Percentiles rank a stretch among this genome's conserved stretches.
Evolutionary conservation across 2,113 vertebrate species (phyloP).

Genomic region (Plestiodon gilberti): DNA sequence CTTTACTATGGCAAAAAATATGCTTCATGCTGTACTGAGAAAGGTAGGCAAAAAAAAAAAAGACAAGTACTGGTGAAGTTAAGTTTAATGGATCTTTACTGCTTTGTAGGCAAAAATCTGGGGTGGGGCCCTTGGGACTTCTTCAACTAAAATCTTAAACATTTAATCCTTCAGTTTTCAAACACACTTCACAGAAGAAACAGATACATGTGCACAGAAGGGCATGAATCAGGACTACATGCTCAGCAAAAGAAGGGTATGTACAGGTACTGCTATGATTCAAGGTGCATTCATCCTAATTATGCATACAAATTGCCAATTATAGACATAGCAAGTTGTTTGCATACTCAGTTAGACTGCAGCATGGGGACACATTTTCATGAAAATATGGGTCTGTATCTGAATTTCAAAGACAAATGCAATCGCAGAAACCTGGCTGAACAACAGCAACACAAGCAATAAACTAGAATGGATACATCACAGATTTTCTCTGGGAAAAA

Average conservation of each 20-base stretch:
- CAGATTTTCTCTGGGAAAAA: neutral
- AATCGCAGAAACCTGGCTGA: neutral
- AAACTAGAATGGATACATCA: neutral
- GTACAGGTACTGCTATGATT: slow-evolving; percentile 10
- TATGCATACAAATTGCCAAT: slow-evolving; percentile 31
- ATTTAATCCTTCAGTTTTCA: slow-evolving; percentile 3
- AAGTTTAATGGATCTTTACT: neutral
- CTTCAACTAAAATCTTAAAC: neutral
- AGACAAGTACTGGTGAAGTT: neutral
- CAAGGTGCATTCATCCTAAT: slow-evolving; percentile 8
- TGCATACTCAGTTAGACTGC: neutral
- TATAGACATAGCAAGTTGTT: slow-evolving; percentile 15
- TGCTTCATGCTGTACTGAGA: neutral
- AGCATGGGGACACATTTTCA: slow-evolving; percentile 1
- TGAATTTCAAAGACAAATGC: neutral
- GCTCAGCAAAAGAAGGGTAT: neutral
- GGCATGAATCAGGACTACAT: neutral
- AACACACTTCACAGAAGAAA: neutral
- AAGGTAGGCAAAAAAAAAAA: neutral
- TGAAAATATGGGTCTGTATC: neutral
- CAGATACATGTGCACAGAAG: neutral
- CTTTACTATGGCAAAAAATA: neutral
- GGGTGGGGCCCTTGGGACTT: neutral
- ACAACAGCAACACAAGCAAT: neutral
- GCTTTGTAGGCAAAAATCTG: neutral